Evolutionary conservation across 1,140 invertebrate genomes (phyloP).

Genomic region (Aphelenchoides fujianensis): DNA sequence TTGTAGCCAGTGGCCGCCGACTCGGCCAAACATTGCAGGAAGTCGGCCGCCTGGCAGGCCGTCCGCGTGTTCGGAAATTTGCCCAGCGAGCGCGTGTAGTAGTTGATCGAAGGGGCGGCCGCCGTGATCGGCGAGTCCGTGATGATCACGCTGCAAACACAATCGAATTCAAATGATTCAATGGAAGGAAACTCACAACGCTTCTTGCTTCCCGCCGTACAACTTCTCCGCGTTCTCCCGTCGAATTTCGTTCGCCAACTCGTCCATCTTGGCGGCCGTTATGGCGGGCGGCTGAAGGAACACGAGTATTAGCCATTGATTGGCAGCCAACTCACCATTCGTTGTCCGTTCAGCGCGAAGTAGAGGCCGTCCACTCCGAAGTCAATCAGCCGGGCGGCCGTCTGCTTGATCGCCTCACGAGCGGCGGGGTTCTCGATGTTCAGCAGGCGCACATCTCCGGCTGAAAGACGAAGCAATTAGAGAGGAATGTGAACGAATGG

Average conservation of each 20-base stretch:
- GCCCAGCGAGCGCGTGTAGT: conserved; percentile 10
- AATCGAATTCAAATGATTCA: background rate
- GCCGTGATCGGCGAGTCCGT: background rate
- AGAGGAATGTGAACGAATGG: conserved; percentile 11
- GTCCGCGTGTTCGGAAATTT: conserved; percentile 2
- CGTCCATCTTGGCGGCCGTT: conserved; percentile 1
- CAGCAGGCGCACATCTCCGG: background rate
- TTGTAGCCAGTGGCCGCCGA: background rate
- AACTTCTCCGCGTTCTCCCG: conserved; percentile 13
- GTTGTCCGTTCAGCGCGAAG: conserved; percentile 12
- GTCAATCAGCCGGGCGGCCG: conserved; percentile 18
- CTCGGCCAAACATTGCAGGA: conserved; percentile 10
- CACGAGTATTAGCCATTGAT: background rate
- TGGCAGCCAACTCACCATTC: background rate
- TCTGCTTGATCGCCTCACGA: background rate
- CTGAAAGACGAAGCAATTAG: conserved; percentile 7
- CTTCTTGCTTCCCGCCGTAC: background rate
- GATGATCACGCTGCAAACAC: conserved; percentile 21
- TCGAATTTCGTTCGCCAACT: conserved; percentile 5
- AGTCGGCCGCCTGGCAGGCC: background rate
- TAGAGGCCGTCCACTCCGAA: conserved; percentile 25
- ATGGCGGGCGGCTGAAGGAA: background rate
- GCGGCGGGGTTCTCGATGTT: conserved; percentile 1
- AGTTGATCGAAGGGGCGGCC: background rate
- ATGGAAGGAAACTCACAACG: conserved; percentile 1